Evolutionary conservation across 1,140 invertebrate species (phyloP).

Genomic region (Caerostris extrusa): DNA sequence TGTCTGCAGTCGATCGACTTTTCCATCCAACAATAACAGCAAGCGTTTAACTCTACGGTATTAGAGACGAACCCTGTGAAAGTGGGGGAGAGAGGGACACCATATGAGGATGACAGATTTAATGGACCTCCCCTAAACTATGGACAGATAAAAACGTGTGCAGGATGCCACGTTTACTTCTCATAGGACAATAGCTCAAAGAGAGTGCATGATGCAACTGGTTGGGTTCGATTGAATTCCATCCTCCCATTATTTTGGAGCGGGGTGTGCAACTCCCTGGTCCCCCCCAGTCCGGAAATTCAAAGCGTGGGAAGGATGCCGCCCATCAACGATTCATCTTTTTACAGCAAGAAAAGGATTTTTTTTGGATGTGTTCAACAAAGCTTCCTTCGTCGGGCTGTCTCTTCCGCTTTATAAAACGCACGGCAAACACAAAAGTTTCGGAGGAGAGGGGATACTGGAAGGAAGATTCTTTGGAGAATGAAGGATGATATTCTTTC

Average conservation of each 20-base stretch:
- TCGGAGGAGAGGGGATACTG: background rate
- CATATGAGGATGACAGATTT: slow-evolving; percentile 55
- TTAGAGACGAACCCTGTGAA: background rate
- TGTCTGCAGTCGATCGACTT: slow-evolving; percentile 2
- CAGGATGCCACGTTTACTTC: slow-evolving; percentile 32
- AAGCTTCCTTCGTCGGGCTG: slow-evolving; percentile 23
- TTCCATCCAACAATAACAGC: slow-evolving; percentile 8
- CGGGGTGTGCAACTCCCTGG: slow-evolving; percentile 31
- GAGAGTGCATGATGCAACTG: slow-evolving; percentile 61
- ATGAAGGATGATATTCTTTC: slow-evolving; percentile 66
- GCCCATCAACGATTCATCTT: slow-evolving; percentile 56
- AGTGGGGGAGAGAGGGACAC: slow-evolving; percentile 17
- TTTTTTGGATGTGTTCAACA: slow-evolving; percentile 57
- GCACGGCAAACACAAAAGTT: slow-evolving; percentile 27
- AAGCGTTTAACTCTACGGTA: slow-evolving; percentile 32
- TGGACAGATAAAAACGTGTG: slow-evolving; percentile 49
- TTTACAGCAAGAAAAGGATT: slow-evolving; percentile 58
- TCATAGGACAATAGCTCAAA: slow-evolving; percentile 26
- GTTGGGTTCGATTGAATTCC: slow-evolving; percentile 41
- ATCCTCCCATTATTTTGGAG: slow-evolving; percentile 34
- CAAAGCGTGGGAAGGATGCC: slow-evolving; percentile 55
- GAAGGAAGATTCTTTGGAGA: slow-evolving; percentile 50
- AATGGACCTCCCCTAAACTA: slow-evolving; percentile 35
- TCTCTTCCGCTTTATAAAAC: slow-evolving; percentile 47
- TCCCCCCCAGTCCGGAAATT: slow-evolving; percentile 42